phyloP scores from a whole-genome alignment of 35 echinoderm and acorn worm species.

The Apostichopus japonicus region DNA sequence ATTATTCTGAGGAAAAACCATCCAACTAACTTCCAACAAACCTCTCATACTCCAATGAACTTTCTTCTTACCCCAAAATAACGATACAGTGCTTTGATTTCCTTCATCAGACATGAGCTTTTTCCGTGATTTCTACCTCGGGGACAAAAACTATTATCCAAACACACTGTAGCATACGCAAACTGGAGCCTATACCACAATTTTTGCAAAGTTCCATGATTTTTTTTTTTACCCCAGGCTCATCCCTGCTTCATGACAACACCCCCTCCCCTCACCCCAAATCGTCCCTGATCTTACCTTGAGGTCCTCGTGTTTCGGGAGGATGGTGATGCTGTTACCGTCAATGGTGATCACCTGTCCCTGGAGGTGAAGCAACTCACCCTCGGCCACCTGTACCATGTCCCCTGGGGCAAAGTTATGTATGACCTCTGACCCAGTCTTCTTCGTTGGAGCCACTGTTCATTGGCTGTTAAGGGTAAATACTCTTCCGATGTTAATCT shows the following conservation, averaged over 20 bases:
- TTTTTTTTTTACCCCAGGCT: too few species aligned
- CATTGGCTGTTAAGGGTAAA: slow-evolving; percentile 3
- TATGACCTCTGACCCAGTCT: slow-evolving; percentile 56
- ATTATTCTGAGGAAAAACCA: too few species aligned
- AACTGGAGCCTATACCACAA: too few species aligned
- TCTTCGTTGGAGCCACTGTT: slow-evolving; percentile 75
- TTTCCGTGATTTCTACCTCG: neutral
- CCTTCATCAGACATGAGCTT: neutral
- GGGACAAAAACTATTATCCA: too few species aligned
- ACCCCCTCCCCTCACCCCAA: neutral
- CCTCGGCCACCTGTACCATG: slow-evolving; percentile 94
- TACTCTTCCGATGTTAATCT: too few species aligned
- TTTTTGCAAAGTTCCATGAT: too few species aligned
- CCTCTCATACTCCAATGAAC: too few species aligned
- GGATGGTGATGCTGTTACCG: slow-evolving; percentile 86
- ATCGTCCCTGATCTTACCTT: slow-evolving; percentile 58
- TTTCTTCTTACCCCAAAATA: too few species aligned
- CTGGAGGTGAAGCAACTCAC: slow-evolving; percentile 95
- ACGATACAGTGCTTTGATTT: too few species aligned
- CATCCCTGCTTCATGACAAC: too few species aligned
- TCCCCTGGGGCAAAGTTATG: slow-evolving; percentile 98
- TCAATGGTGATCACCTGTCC: slow-evolving; percentile 89
- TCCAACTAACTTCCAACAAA: too few species aligned
- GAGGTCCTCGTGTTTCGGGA: slow-evolving; percentile 97
- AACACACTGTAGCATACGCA: too few species aligned